Percentiles rank a stretch among this genome's conserved stretches.
Conservation (phyloP, 2,888 invertebrate species). For the Suillia variegata region DNA sequence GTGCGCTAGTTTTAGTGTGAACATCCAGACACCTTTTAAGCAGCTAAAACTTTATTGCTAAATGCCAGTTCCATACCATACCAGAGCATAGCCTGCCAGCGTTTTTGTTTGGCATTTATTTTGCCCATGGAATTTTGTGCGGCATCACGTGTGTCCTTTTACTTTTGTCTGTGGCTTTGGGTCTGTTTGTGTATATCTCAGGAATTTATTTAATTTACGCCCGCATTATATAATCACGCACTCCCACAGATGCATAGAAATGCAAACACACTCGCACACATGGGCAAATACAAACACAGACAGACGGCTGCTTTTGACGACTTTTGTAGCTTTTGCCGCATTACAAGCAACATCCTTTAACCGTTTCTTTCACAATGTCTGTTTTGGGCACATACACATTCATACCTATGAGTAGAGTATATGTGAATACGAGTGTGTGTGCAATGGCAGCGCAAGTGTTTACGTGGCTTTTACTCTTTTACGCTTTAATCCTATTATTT, state of each 20-base stretch:
- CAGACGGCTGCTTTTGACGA: not conserved
- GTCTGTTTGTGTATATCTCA: too few relatives aligned
- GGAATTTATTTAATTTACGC: slow-evolving; percentile 25
- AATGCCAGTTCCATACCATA: too few relatives aligned
- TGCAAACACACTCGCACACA: not conserved
- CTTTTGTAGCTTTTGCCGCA: slow-evolving; percentile 4
- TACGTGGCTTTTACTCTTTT: slow-evolving; percentile 26
- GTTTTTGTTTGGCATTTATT: too few relatives aligned
- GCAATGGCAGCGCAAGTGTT: slow-evolving; percentile 26
- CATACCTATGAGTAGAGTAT: not conserved
- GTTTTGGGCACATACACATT: too few relatives aligned
- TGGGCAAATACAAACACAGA: slow-evolving; percentile 5
- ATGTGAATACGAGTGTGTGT: not conserved
- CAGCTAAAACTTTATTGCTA: not conserved
- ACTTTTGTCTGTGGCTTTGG: too few relatives aligned
- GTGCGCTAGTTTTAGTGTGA: too few relatives aligned
- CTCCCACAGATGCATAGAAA: not conserved
- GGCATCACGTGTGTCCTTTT: not conserved
- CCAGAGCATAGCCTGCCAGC: too few relatives aligned
- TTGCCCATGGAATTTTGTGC: not conserved
- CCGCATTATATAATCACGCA: slow-evolving; percentile 18
- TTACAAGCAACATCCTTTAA: not conserved
- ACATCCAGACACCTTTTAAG: not conserved
- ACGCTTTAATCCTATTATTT: slow-evolving; percentile 46
- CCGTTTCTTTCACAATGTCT: too few relatives aligned